Evolutionary conservation across 2,888 invertebrate genomes (phyloP).

Genomic region (Loripinus fragilis): DNA sequence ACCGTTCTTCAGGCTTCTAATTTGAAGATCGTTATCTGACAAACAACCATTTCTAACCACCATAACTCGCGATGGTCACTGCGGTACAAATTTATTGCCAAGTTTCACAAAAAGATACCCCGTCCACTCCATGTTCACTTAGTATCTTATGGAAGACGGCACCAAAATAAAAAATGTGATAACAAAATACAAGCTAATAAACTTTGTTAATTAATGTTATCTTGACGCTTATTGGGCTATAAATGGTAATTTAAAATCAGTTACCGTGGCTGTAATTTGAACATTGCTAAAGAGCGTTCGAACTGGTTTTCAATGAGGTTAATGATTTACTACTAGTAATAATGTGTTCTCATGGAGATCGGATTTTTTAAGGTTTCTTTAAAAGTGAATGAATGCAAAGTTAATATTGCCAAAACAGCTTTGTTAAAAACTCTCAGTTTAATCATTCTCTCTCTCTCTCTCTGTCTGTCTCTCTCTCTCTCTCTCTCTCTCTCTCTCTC

Average conservation of each 20-base stretch:
- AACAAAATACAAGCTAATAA: background rate
- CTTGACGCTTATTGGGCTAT: conserved; percentile 3
- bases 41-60: too few relatives aligned
- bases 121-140: too few relatives aligned
- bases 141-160: too few relatives aligned
- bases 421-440: too few relatives aligned
- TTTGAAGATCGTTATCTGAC: too few relatives aligned
- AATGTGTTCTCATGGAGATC: background rate
- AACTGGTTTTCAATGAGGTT: background rate
- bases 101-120: too few relatives aligned
- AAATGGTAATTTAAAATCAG: conserved; percentile 12
- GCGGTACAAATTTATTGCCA: too few relatives aligned
- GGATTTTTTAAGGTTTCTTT: background rate
- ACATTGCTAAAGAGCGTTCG: background rate
- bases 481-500: conserved; percentile 8
- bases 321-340: background rate
- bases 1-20: too few relatives aligned
- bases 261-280: background rate
- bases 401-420: too few relatives aligned
- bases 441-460: too few relatives aligned
- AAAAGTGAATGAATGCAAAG: too few relatives aligned
- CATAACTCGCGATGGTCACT: too few relatives aligned
- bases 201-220: background rate
- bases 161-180: background rate
- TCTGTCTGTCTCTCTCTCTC: background rate